These are phyloP conservation scores for Lethrus apterus DNA, from an alignment of 1,140 invertebrate genomes.

Conservation along the genomic window DNA sequence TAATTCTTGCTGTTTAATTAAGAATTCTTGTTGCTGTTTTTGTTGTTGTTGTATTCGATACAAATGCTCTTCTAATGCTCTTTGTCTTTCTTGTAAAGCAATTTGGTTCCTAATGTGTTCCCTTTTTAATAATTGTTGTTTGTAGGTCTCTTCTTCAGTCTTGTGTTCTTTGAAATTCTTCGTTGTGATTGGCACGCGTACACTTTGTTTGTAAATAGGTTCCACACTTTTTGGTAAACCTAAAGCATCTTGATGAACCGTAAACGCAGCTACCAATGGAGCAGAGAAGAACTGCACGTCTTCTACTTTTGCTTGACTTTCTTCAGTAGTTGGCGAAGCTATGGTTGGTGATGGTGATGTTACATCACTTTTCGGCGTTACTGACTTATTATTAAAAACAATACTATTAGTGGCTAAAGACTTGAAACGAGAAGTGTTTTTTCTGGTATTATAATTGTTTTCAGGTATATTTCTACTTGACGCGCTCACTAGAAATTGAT, in stretches of 20 bases:
- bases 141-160: constrained; percentile 31
- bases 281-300: constrained; percentile 74
- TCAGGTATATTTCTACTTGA: constrained; percentile 18
- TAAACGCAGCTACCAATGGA: constrained; percentile 72
- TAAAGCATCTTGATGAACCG: constrained; percentile 69
- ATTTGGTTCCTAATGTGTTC: constrained; percentile 47
- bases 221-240: constrained; percentile 69
- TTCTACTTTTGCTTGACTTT: constrained; percentile 57
- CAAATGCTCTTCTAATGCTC: constrained; percentile 56
- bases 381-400: constrained; percentile 1
- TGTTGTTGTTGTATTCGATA: constrained; percentile 57
- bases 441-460: constrained; percentile 9
- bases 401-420: background rate
- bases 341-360: constrained; percentile 6
- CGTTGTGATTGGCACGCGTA: constrained; percentile 23
- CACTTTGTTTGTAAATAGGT: constrained; percentile 49
- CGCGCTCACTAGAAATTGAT: constrained; percentile 31
- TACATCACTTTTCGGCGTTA: background rate
- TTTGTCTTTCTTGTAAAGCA: constrained; percentile 60
- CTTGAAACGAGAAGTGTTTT: background rate
- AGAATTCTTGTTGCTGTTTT: constrained; percentile 59
- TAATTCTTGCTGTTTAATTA: constrained; percentile 49
- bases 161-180: constrained; percentile 12
- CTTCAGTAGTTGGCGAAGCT: constrained; percentile 49
- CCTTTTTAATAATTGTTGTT: constrained; percentile 38